Evolutionary conservation across 2,888 invertebrate species (phyloP).

Genomic region (Pollenia amentaria): DNA sequence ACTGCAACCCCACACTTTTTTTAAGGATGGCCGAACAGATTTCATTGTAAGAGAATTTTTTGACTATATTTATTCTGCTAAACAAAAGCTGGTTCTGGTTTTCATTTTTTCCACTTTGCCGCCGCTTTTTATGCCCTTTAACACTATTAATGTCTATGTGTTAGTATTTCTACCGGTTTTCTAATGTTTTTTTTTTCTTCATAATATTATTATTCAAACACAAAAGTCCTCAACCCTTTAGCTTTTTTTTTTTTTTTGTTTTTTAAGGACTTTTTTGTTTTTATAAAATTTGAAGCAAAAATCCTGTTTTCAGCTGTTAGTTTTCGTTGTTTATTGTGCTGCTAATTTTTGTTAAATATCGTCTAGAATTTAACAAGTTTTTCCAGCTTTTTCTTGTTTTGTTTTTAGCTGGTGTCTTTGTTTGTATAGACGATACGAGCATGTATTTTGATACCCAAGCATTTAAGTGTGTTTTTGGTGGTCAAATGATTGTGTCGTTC

Average conservation of each 20-base stretch:
- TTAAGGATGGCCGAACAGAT: slow-evolving; percentile 52
- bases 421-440: slow-evolving; percentile 7
- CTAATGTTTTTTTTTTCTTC: slow-evolving; percentile 58
- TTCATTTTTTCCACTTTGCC: slow-evolving; percentile 25
- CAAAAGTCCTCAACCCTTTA: slow-evolving; percentile 54
- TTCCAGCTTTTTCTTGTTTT: slow-evolving; percentile 45
- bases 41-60: background rate
- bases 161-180: slow-evolving; percentile 53
- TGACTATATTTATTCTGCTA: background rate
- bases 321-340: slow-evolving; percentile 18
- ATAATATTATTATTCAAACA: slow-evolving; percentile 3
- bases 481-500: slow-evolving; percentile 48
- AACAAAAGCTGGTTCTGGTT: background rate
- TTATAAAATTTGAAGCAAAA: slow-evolving; percentile 18
- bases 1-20: slow-evolving; percentile 46
- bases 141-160: slow-evolving; percentile 8
- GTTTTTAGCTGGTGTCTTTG: slow-evolving; percentile 16
- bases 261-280: slow-evolving; percentile 16
- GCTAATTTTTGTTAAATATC: slow-evolving; percentile 19
- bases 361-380: slow-evolving; percentile 62
- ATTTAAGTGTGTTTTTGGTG: slow-evolving; percentile 40
- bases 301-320: slow-evolving; percentile 68
- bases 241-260: background rate
- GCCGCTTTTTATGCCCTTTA: slow-evolving; percentile 21
- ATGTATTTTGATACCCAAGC: slow-evolving; percentile 31